phyloP scores from a whole-genome alignment of 2,888 invertebrate species.

The Philereme vetulata region DNA sequence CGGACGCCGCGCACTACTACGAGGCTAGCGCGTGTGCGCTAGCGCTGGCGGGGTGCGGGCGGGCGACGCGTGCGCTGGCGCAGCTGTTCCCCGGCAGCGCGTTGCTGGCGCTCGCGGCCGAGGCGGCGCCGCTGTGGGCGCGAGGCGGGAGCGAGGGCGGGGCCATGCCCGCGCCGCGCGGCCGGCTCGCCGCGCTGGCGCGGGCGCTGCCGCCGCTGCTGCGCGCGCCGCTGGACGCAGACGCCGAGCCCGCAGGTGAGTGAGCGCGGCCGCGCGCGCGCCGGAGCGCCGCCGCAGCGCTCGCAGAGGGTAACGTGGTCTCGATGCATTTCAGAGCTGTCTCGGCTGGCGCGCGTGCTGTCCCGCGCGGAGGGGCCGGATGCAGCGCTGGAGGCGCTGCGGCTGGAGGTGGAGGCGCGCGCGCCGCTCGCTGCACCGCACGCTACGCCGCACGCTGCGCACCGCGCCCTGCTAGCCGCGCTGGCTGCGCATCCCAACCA shows the following conservation, averaged over 20 bases:
- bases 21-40: constrained; percentile 56
- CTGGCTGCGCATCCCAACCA: constrained; percentile 73
- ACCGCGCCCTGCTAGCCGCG: constrained; percentile 61
- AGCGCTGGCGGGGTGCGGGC: constrained; percentile 46
- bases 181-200: constrained; percentile 39
- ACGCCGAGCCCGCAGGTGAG: constrained; percentile 11
- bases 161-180: constrained; percentile 37
- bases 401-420: constrained; percentile 39
- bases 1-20: constrained; percentile 46
- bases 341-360: constrained; percentile 28
- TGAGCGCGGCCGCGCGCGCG: neutral
- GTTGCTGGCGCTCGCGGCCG: constrained; percentile 43
- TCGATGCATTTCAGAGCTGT: constrained; percentile 12
- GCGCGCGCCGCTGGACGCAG: constrained; percentile 39
- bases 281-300: neutral
- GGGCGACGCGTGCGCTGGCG: constrained; percentile 31
- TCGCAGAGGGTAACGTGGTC: neutral
- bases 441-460: constrained; percentile 31
- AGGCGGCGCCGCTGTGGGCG: constrained; percentile 40
- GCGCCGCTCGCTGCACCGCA: constrained; percentile 35
- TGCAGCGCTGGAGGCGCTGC: constrained; percentile 41
- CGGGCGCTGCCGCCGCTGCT: constrained; percentile 46
- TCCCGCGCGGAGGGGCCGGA: constrained; percentile 28
- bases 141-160: constrained; percentile 32
- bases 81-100: constrained; percentile 47